Evolutionary conservation across 1,140 invertebrate genomes (phyloP).

Genomic region (Acromyrmex charruanus): DNA sequence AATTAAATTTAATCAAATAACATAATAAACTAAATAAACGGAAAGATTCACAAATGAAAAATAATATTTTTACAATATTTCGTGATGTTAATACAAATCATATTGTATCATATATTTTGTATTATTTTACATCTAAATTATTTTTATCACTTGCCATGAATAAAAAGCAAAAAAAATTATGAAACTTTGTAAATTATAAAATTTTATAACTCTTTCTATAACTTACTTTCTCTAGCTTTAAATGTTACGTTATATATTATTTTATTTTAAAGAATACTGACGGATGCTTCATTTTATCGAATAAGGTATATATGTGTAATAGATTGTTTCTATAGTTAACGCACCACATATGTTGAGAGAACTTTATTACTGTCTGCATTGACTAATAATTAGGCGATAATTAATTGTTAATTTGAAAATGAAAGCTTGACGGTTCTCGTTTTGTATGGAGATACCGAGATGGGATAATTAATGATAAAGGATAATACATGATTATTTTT

Average conservation of each 20-base stretch:
- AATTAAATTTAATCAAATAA: background rate
- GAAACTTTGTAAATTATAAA: background rate
- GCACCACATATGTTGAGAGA: background rate
- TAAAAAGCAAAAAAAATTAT: background rate
- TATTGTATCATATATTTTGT: constrained; percentile 19
- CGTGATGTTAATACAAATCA: background rate
- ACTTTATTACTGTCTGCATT: constrained; percentile 12
- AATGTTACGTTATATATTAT: background rate
- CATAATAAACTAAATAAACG: background rate
- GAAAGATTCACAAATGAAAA: background rate
- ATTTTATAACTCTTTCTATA: background rate
- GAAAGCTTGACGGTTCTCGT: background rate
- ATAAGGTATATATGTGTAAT: background rate
- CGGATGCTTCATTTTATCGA: background rate
- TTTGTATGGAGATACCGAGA: background rate
- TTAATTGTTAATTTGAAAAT: constrained; percentile 51
- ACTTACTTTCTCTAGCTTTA: background rate
- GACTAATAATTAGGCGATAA: constrained; percentile 36
- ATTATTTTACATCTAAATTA: constrained; percentile 11
- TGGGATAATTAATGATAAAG: background rate
- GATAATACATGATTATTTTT: constrained; percentile 11
- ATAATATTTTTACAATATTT: constrained; percentile 7
- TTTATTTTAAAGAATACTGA: background rate
- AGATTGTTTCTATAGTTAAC: background rate
- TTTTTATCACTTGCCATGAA: background rate